Percentiles rank a stretch among this genome's conserved stretches.
Conservation (phyloP, 2,113 vertebrate species). For the Fregetta grallaria region DNA sequence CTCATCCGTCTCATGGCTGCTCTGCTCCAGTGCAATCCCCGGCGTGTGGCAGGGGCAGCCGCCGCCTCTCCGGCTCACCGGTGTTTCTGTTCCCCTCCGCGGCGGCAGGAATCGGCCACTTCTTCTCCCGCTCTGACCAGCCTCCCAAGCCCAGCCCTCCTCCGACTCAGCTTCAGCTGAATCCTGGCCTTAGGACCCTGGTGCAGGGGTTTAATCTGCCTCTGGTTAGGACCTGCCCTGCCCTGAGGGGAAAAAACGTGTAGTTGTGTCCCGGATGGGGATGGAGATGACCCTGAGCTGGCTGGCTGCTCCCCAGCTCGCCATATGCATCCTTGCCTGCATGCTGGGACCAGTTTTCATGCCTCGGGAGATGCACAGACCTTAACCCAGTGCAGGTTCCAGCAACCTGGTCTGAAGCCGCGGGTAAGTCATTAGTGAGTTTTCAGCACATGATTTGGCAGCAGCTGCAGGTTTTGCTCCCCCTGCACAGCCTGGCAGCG, state of each 20-base stretch:
- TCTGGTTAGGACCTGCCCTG: no score
- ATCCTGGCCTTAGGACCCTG: background rate
- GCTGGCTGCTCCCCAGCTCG: background rate
- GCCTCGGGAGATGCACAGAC: background rate
- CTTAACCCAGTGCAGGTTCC: background rate
- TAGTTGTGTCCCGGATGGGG: background rate
- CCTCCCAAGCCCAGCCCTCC: rapidly evolving
- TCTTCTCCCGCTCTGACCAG: rapidly evolving
- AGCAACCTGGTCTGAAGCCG: rapidly evolving
- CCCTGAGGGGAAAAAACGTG: rapidly evolving
- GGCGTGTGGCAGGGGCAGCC: background rate
- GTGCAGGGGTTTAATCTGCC: background rate
- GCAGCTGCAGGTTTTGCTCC: background rate
- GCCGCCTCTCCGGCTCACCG: rapidly evolving
- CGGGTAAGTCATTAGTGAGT: rapidly evolving
- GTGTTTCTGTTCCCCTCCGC: background rate
- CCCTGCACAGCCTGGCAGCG: background rate
- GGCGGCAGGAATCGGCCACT: rapidly evolving
- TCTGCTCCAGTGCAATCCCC: rapidly evolving
- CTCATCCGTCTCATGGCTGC: background rate
- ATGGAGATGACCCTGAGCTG: background rate
- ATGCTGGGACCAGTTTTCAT: rapidly evolving
- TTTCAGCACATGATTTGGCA: background rate
- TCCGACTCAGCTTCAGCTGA: background rate
- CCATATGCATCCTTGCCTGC: rapidly evolving